Base-by-base conservation (phyloP, 2,113 vertebrate genomes). In the Sinocyclocheilus anshuiensis region DNA sequence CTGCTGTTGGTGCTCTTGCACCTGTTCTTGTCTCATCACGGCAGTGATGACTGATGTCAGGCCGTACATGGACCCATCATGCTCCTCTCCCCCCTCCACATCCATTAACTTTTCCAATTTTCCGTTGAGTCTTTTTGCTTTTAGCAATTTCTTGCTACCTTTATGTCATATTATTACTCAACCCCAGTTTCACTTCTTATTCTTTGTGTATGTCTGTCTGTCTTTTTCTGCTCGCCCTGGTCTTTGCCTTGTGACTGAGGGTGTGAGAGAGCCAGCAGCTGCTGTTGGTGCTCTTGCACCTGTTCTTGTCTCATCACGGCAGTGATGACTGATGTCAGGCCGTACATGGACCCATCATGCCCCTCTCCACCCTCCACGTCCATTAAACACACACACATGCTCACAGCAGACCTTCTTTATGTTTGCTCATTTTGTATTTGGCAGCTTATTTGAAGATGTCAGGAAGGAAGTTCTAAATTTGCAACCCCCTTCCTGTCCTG, bases 1-100 rank as follows among this genome's bases (percentile, higher is more conserved):
- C 94, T 94, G 94, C 91, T 83, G 88, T 90, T 91, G 74, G 86
- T 81, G 81, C 13, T 33, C 90, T 55, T 91, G 94, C 95, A 95
- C 95, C 95, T 95, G 95, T 93, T 94, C 90, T 76, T 88, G 84
- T 92, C 89, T 94, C 93, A 95, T 95, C 94, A 94, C 77, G 77
- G 88, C 81, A 85, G 83, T 90, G 92, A 87, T 94, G 95, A 95
- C 85, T 86, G 93, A 93, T 86, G 84, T 81, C 90, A 91, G 88
- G 91, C 93, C 92, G 91, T 92, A 93, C 93, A 94, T 93, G 92
- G 92, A 88, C 88, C 87, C 91, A 88, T 91, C 92, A 90, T 20
- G 83, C 89, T 92, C 86, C 77, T 87, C 75, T 85, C 83, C 86
- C 84, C 69, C 84, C n/a, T 69, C 18, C 61, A 53, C 83, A 85